A percentile compares a stretch with the other conserved stretches of the same genome.
phyloP scores from a whole-genome alignment of 2,888 invertebrate genomes.

The Torymus aiolomorphi region DNA sequence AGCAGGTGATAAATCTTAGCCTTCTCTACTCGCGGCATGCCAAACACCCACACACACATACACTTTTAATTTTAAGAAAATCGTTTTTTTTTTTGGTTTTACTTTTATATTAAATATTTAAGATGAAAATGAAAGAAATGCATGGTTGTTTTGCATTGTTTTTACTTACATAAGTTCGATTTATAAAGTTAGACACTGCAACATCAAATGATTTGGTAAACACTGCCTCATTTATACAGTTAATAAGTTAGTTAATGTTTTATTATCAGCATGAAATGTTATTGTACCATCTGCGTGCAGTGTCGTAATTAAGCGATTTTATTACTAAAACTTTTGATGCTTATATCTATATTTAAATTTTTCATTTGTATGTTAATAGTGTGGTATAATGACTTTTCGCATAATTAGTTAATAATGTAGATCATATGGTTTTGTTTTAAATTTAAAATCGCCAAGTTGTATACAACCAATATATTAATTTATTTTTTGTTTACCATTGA shows the following conservation, averaged over 20 bases:
- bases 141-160: slow-evolving; percentile 53
- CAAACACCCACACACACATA: slow-evolving; percentile 59
- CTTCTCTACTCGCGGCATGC: slow-evolving; percentile 58
- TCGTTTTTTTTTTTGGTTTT: slow-evolving; percentile 28
- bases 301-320: too few relatives aligned
- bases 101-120: slow-evolving; percentile 11
- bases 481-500: too few relatives aligned
- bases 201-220: slow-evolving; percentile 31
- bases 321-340: too few relatives aligned
- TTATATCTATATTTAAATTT: too few relatives aligned
- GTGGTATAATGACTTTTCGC: slow-evolving; percentile 35
- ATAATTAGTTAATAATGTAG: slow-evolving; percentile 6
- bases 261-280: slow-evolving; percentile 23
- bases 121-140: slow-evolving; percentile 48
- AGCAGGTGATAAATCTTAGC: slow-evolving; percentile 57
- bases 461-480: too few relatives aligned
- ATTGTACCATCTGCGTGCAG: slow-evolving; percentile 22
- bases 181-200: slow-evolving; percentile 17
- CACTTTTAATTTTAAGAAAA: slow-evolving; percentile 36
- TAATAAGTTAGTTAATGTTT: slow-evolving; percentile 22
- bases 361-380: background rate
- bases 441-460: too few relatives aligned
- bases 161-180: slow-evolving; percentile 9
- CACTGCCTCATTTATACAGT: background rate
- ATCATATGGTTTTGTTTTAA: background rate